These are phyloP conservation scores for Temnopleurus reevesii DNA, from an alignment of 53 echinoderm and acorn worm species.

Conservation along the genomic window DNA sequence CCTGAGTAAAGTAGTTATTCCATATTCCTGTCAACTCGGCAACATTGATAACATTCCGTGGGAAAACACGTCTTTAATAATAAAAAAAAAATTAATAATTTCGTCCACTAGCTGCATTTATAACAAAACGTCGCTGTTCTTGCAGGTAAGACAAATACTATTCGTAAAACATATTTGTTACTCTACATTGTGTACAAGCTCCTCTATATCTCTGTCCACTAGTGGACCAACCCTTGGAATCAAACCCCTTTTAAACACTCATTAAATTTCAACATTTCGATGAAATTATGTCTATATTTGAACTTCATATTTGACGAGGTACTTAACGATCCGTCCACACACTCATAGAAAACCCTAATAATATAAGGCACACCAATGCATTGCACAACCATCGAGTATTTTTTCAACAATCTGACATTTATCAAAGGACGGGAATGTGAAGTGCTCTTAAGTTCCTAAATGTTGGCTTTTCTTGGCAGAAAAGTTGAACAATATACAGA, in stretches of 20 bases:
- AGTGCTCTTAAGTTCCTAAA: neutral
- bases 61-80: no score
- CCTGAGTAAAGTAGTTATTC: no score
- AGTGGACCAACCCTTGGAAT: neutral
- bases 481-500: neutral
- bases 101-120: no score
- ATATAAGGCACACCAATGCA: neutral
- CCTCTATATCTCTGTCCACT: neutral
- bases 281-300: slow-evolving; percentile 3
- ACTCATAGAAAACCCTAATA: neutral
- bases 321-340: neutral
- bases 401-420: slow-evolving; percentile 11
- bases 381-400: neutral
- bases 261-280: neutral
- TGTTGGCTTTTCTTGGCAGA: neutral
- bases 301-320: neutral
- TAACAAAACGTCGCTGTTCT: no score
- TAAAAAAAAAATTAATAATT: no score
- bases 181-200: neutral
- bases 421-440: neutral
- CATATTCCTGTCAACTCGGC: no score
- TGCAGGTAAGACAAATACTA: no score
- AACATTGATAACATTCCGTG: no score
- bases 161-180: no score
- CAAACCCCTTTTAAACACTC: neutral